Evolutionary conservation across 37 sponge, comb jelly and placozoan species (phyloP).

Genomic region (Ephydatia muelleri): DNA sequence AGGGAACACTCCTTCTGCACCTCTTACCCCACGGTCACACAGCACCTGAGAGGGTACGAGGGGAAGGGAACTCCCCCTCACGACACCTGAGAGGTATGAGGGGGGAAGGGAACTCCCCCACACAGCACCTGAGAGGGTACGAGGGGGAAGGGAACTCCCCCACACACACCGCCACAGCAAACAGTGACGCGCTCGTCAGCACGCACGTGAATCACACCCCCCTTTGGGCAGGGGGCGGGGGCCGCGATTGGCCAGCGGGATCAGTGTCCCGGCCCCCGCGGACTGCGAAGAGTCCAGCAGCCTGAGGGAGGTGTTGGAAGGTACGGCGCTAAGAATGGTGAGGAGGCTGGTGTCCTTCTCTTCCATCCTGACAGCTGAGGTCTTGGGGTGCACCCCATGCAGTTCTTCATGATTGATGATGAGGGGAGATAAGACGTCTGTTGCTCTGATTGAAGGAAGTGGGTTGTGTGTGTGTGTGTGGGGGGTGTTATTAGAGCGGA

Average conservation of each 20-base stretch:
- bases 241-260: background rate
- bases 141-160: background rate
- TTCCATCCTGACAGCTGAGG: conserved; percentile 7
- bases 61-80: too few species aligned
- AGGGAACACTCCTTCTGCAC: background rate
- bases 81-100: too few species aligned
- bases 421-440: background rate
- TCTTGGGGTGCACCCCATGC: too few species aligned
- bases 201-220: conserved; percentile 10
- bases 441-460: conserved; percentile 4
- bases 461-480: too few species aligned
- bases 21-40: conserved; percentile 28
- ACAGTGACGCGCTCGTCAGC: conserved; percentile 28
- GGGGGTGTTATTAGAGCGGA: conserved; percentile 21
- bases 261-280: background rate
- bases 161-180: conserved; percentile 36
- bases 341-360: background rate
- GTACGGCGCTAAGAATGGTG: conserved; percentile 11
- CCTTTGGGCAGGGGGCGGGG: background rate
- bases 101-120: too few species aligned
- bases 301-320: background rate
- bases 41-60: too few species aligned
- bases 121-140: too few species aligned
- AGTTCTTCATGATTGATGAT: too few species aligned
- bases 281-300: background rate